Base-by-base conservation (phyloP, 2,888 invertebrate species). In the Drosophila barbarae region DNA sequence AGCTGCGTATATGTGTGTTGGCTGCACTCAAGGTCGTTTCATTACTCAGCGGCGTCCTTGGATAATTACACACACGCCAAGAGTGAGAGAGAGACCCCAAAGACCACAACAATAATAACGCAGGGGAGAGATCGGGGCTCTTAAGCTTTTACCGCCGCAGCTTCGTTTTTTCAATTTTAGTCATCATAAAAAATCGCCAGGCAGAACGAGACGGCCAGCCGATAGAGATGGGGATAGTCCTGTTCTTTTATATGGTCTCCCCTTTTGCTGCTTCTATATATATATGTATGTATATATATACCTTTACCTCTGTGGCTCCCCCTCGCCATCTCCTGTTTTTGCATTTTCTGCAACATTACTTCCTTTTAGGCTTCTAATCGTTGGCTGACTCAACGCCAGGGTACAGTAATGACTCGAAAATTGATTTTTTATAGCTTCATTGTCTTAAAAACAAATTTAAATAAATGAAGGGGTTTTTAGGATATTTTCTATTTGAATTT, bases 11-110 rank as follows among this genome's bases (percentile, higher is more conserved):
- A 38, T 60, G 47, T 66, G 63, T 50, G 59, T 57, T 57, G 71
- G 78, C 69, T 83, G 79, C 79, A 85, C 80, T 85, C 86, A 85
- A 85, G 84, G 84, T 86, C 84, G 86, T 85, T 85, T 79, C 84
- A 81, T 85, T 85, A 86, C 82, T 75, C 77, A 79, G 75, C 84
- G 74, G 84, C 84, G 84, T 85, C 84, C 84, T 85, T 85, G 84
- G 86, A 84, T 85, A 85, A 85, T 85, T 85, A 85, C 84, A 85
- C 84, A 80, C 81, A 86, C 78, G 78, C 74, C 77, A 76, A 64
- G 52, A 64, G 50, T 41, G 68, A 65, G 44, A 67, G 68, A 36
- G 9, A 36, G 15, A 76, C 76, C 63, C 77, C 53, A 61, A 61
- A 78, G 64, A 77, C 64, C 63, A 72, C 63, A 51, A 65, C 63